Evolutionary conservation across 2,888 invertebrate species (phyloP).

Genomic region (Amphipyra berbera): DNA sequence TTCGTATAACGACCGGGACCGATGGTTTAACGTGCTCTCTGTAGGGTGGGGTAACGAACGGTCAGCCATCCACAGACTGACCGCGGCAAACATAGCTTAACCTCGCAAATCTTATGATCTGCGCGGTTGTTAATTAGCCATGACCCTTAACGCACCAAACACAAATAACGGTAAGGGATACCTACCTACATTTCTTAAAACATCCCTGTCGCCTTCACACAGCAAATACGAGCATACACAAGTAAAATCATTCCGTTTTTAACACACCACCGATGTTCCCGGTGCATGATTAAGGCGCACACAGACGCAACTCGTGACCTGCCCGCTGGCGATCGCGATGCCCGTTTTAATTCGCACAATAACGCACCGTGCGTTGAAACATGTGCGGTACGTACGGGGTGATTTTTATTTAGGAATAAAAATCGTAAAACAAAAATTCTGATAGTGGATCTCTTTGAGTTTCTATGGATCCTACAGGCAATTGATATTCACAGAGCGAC

Average conservation of each 20-base stretch:
- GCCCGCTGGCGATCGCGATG: conserved; percentile 72
- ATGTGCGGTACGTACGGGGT: conserved; percentile 17
- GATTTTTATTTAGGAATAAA: conserved; percentile 13
- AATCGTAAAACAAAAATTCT: background rate
- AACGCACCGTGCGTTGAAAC: conserved; percentile 70
- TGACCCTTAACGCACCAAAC: too few species aligned
- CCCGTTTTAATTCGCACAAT: conserved; percentile 81
- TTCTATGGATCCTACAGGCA: too few species aligned
- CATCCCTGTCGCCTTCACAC: background rate
- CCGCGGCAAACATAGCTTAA: too few species aligned
- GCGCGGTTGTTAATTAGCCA: too few species aligned
- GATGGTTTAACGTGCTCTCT: too few species aligned
- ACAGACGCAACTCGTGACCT: conserved; percentile 69
- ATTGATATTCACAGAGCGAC: too few species aligned
- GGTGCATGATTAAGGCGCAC: conserved; percentile 49
- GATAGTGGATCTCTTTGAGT: too few species aligned
- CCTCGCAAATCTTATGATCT: too few species aligned
- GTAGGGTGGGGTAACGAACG: too few species aligned
- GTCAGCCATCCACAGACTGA: too few species aligned
- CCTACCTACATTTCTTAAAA: background rate
- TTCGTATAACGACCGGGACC: too few species aligned
- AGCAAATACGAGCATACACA: conserved; percentile 3
- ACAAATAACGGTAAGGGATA: too few species aligned
- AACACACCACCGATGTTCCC: conserved; percentile 1
- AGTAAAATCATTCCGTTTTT: conserved; percentile 10